Conservation (phyloP, 35 echinoderm and acorn worm genomes). For the Acanthaster planci region DNA sequence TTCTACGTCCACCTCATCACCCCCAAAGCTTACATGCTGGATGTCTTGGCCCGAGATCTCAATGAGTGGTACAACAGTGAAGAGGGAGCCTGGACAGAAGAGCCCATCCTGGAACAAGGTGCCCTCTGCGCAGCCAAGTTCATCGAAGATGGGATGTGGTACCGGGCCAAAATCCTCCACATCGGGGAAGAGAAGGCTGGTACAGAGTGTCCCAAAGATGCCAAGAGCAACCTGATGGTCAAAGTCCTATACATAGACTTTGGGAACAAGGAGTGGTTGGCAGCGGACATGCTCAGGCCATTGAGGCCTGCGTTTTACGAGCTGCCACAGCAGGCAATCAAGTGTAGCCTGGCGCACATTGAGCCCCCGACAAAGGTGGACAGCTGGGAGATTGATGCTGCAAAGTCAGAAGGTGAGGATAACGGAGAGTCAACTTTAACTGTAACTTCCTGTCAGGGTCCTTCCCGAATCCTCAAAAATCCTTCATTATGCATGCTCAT, state of each 20-base stretch:
- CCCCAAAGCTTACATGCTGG: conserved; percentile 40
- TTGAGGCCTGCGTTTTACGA: conserved; percentile 36
- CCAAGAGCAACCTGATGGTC: background rate
- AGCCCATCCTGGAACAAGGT: background rate
- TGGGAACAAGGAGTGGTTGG: conserved; percentile 65
- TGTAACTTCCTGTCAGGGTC: too few species aligned
- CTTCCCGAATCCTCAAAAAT: too few species aligned
- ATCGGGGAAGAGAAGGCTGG: conserved; percentile 13
- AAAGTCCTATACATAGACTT: conserved; percentile 57
- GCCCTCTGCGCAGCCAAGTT: conserved; percentile 42
- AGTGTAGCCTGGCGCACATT: conserved; percentile 54
- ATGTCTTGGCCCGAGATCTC: conserved; percentile 57
- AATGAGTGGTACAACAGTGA: conserved; percentile 31
- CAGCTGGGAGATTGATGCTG: background rate
- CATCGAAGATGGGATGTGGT: conserved; percentile 54
- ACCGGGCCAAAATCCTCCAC: conserved; percentile 32
- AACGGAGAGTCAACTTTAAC: too few species aligned
- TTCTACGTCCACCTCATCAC: conserved; percentile 67
- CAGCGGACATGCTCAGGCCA: conserved; percentile 17
- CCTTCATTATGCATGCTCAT: too few species aligned
- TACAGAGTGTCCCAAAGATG: background rate
- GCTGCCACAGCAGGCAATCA: conserved; percentile 55
- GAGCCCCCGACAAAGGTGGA: background rate
- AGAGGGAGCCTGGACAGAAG: background rate
- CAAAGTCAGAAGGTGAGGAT: too few species aligned